Percentiles rank a stretch among this genome's conserved stretches.
Conservation (phyloP, 2,797 vertebrate genomes). For the Phylloscopus collybita region DNA sequence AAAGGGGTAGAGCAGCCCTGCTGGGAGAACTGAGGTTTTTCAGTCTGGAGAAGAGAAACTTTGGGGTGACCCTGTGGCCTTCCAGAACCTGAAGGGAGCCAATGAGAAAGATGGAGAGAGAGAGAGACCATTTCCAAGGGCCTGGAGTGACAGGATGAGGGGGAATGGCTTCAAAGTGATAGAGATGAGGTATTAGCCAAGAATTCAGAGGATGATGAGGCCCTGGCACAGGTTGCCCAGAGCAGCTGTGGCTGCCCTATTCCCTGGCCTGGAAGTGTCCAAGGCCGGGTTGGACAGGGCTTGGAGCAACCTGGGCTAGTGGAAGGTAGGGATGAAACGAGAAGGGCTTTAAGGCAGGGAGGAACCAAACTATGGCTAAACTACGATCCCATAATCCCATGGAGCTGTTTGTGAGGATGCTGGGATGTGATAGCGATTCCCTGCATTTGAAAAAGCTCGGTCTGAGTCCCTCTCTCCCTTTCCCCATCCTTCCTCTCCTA, state of each 20-base stretch:
- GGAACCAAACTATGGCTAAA: not conserved
- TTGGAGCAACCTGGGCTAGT: not conserved
- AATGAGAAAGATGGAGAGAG: not conserved
- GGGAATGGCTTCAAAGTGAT: not conserved
- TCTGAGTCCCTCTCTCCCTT: not conserved
- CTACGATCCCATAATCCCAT: not conserved
- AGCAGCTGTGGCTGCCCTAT: not conserved
- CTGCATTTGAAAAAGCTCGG: not conserved
- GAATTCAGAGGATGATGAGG: not conserved
- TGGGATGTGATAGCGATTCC: not conserved
- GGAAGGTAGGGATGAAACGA: not conserved
- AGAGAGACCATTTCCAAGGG: not conserved
- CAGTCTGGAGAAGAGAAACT: not conserved
- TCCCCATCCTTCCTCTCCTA: not conserved
- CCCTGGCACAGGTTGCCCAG: too few species aligned
- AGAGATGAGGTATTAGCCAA: not conserved
- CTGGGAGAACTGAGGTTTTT: not conserved
- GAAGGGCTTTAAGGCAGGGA: not conserved
- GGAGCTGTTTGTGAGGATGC: not conserved
- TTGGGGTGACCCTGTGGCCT: not conserved
- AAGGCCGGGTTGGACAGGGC: not conserved
- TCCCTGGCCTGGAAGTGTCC: not conserved
- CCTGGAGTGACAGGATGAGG: not conserved
- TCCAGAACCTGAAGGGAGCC: not conserved
- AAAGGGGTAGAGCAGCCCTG: not conserved